These are phyloP conservation scores for Hemicrepidius hirtus DNA, from an alignment of 2,888 invertebrate genomes.

Conservation along the genomic window DNA sequence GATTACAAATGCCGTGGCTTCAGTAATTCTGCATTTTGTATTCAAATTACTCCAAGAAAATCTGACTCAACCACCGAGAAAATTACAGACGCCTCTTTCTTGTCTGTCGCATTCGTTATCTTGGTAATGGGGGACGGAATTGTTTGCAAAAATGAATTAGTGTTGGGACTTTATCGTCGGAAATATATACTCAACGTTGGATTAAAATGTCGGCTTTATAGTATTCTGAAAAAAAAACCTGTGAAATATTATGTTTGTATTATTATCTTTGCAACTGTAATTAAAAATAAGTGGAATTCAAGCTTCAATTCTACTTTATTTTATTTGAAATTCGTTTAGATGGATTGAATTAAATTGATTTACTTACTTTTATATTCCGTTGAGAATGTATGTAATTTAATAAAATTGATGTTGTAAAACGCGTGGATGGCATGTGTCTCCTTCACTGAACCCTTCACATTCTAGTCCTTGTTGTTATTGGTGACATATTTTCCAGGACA, in stretches of 20 bases:
- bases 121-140: conserved; percentile 33
- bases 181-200: conserved; percentile 7
- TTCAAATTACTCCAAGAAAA: conserved; percentile 44
- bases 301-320: too few species aligned
- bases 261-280: neutral
- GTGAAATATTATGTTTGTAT: neutral
- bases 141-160: conserved; percentile 31
- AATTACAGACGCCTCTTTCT: conserved; percentile 43
- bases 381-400: too few species aligned
- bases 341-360: too few species aligned
- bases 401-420: too few species aligned
- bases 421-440: too few species aligned
- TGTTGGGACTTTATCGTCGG: conserved; percentile 4
- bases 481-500: too few species aligned
- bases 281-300: too few species aligned
- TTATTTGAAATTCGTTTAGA: too few species aligned
- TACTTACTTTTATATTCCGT: too few species aligned
- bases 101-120: conserved; percentile 32
- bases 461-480: too few species aligned
- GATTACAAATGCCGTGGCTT: conserved; percentile 40
- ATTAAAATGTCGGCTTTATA: neutral
- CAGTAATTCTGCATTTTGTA: conserved; percentile 41
- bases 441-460: too few species aligned
- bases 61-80: conserved; percentile 41
- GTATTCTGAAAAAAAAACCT: neutral